Percentiles rank a stretch among this genome's conserved stretches.
These are phyloP conservation scores for Phalacrocorax aristotelis DNA, from an alignment of 2,113 vertebrate species.

Conservation along the genomic window DNA sequence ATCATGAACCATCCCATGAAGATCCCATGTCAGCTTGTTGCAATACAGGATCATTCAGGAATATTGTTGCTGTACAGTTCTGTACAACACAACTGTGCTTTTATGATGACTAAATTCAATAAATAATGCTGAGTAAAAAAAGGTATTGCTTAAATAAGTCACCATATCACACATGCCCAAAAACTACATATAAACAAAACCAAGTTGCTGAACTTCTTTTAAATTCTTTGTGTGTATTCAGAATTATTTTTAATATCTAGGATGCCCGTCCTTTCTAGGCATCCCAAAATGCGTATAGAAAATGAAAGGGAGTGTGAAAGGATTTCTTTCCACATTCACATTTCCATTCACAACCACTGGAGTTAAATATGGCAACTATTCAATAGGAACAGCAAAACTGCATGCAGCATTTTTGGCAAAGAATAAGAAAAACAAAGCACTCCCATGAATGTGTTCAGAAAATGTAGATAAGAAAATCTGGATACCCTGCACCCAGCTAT, in stretches of 20 bases:
- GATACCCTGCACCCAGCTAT: background rate
- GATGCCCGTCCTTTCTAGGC: background rate
- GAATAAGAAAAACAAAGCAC: background rate
- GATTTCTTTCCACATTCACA: background rate
- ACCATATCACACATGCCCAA: background rate
- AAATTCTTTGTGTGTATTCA: background rate
- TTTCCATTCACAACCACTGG: background rate
- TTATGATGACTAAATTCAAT: background rate
- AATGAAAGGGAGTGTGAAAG: background rate
- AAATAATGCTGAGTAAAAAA: background rate
- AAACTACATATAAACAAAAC: background rate
- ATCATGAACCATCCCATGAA: background rate
- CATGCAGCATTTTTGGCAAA: background rate
- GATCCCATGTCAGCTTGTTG: background rate
- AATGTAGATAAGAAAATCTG: constrained; percentile 9
- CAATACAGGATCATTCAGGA: background rate
- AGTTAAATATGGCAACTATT: constrained; percentile 28
- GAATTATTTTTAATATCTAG: background rate
- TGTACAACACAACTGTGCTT: background rate
- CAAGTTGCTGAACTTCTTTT: background rate
- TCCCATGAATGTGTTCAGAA: background rate
- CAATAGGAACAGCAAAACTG: background rate
- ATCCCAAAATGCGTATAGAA: background rate
- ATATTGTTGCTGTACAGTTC: background rate
- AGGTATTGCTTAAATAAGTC: background rate